Percentiles rank a stretch among this genome's conserved stretches.
These are phyloP conservation scores for Teleogryllus occipitalis DNA, from an alignment of 1,140 invertebrate genomes.

Conservation along the genomic window DNA sequence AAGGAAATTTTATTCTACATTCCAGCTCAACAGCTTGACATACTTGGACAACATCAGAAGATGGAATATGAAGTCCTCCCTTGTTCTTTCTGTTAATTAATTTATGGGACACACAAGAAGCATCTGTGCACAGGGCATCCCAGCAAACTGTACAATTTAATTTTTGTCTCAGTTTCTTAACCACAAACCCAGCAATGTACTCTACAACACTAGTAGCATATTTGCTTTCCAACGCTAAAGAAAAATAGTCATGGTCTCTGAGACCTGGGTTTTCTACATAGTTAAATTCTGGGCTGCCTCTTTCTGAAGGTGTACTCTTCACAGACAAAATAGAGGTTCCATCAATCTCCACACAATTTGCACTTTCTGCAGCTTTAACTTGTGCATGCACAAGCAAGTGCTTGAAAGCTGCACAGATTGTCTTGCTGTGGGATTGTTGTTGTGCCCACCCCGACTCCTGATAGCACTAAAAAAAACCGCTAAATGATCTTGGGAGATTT, in stretches of 20 bases:
- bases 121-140: not conserved
- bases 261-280: not conserved
- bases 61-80: conserved; percentile 8
- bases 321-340: not conserved
- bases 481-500: conserved; percentile 34
- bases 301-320: not conserved
- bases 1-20: too few relatives aligned
- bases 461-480: conserved; percentile 35
- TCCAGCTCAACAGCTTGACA: not conserved
- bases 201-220: conserved; percentile 1
- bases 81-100: conserved; percentile 16
- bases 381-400: conserved; percentile 26
- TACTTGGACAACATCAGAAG: conserved; percentile 10
- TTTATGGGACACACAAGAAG: too few relatives aligned
- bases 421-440: conserved; percentile 33
- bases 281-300: too few relatives aligned
- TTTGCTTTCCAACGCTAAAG: not conserved
- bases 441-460: conserved; percentile 31
- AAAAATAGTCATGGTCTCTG: not conserved
- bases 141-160: conserved; percentile 7
- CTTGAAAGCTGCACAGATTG: conserved; percentile 30
- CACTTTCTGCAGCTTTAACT: not conserved
- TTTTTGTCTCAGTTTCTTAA: not conserved
- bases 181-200: conserved; percentile 19
- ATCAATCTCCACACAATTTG: not conserved